These are phyloP conservation scores for Acinonyx jubatus DNA, from an alignment of 2,113 vertebrate genomes.

Conservation along the genomic window DNA sequence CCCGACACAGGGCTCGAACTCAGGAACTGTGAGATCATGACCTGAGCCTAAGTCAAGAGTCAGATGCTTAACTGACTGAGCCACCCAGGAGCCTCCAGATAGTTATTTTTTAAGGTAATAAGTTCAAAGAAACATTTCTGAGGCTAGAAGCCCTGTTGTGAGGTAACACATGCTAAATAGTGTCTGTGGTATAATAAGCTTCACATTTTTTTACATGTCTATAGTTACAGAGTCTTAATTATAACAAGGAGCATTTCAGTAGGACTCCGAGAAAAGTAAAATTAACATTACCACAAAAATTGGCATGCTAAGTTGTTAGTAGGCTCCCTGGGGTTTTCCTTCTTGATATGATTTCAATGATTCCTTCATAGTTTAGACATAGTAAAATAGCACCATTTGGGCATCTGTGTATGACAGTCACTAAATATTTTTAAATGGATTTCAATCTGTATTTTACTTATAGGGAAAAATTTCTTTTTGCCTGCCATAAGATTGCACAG, in stretches of 20 bases:
- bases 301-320: background rate
- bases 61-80: too few relatives aligned
- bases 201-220: background rate
- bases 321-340: background rate
- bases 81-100: too few relatives aligned
- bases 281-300: background rate
- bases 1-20: too few relatives aligned
- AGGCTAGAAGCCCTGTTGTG: background rate
- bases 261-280: background rate
- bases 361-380: background rate
- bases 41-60: too few relatives aligned
- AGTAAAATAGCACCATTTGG: background rate
- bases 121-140: background rate
- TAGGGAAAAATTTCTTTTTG: background rate
- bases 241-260: background rate
- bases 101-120: background rate
- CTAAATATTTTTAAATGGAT: constrained; percentile 37
- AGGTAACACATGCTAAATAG: background rate
- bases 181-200: background rate
- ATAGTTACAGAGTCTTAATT: background rate
- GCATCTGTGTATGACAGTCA: background rate
- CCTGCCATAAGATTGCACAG: background rate
- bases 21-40: too few relatives aligned
- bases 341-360: background rate
- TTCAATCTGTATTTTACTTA: background rate